These are phyloP conservation scores for Cordylochernes scorpioides DNA, from an alignment of 2,888 invertebrate genomes.

Conservation along the genomic window DNA sequence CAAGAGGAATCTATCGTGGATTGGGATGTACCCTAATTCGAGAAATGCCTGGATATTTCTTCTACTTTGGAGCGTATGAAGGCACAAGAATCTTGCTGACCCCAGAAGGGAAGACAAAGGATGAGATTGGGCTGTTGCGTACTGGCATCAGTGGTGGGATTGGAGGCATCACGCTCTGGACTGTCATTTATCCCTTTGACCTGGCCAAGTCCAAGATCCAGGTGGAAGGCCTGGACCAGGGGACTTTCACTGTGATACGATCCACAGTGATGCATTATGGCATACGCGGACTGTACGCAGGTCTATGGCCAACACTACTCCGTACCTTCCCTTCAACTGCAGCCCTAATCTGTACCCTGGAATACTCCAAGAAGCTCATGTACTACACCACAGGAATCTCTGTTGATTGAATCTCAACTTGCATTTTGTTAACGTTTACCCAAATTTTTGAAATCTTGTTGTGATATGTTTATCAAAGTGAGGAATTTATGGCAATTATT, in stretches of 20 bases:
- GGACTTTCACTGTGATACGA: conserved; percentile 34
- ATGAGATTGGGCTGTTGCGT: conserved; percentile 24
- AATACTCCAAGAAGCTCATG: no score
- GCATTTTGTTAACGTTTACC: no score
- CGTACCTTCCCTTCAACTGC: conserved; percentile 86
- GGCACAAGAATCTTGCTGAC: conserved; percentile 33
- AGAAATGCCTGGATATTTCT: conserved; percentile 97
- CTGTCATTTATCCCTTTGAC: conserved; percentile 75
- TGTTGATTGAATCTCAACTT: no score
- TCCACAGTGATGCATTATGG: conserved; percentile 65
- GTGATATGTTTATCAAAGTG: no score
- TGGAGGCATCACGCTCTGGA: conserved; percentile 74
- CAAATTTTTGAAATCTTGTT: no score
- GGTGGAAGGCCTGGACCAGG: conserved; percentile 32
- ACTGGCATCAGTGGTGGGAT: conserved; percentile 72
- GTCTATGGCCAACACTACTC: conserved; percentile 69
- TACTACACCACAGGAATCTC: no score
- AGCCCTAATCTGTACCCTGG: no score
- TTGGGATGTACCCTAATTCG: conserved; percentile 64
- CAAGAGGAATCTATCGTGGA: conserved; percentile 57
- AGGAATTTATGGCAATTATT: no score
- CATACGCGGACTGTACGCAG: conserved; percentile 58
- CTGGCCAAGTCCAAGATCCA: conserved; percentile 91
- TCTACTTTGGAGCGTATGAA: conserved; percentile 94
- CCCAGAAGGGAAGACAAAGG: conserved; percentile 27